Evolutionary conservation across 2,113 vertebrate species (phyloP), one percentile per base, ranked within the genome.

Genomic region (Paralichthys olivaceus): DNA sequence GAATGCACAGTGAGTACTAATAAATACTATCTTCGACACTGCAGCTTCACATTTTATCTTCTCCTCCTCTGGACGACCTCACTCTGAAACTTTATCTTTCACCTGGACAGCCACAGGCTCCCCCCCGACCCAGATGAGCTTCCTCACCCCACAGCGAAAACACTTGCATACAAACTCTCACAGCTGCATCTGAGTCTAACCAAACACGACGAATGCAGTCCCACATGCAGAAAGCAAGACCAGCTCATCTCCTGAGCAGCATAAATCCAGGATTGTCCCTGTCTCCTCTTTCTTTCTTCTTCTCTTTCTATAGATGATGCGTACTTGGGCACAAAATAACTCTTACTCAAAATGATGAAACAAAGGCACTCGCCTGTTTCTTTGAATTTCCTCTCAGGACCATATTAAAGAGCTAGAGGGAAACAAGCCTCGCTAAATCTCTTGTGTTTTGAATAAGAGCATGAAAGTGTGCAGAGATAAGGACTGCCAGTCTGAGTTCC

Each of bases 381-480:
- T 86, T 81, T 84, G 72, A 84, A 90, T 83, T 83, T 68, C 64
- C 77, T 86, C 82, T 77, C 69, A 75, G 77, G 83, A 75, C 82
- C 71, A 74, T 69, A 88, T 89, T 83, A 81, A 79, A 90, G 69
- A 67, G 74, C 15, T 59, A 1, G 75, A 78, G 79, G 49, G 76
- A 80, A 84, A 84, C 85, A 80, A 80, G 86, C 61, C 70, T 75
- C 53, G 69, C 71, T 67, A 89, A 88, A 85, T 87, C 78, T 81
- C 81, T 59, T 57, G 85, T 81, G 83, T 83, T 87, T 86, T 77
- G 70, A 84, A 84, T 83, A 84, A 80, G 47, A 56, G 61, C 85
- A 90, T 87, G 76, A 90, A 92, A 89, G 83, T 71, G 77, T 29
- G 45, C 69, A 58, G 67, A 84, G 84, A 90, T 91, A 83, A 85